A percentile compares a stretch with the other conserved stretches of the same genome.
phyloP scores from a whole-genome alignment of 2,888 invertebrate species.

The Myopa tessellatipennis region DNA sequence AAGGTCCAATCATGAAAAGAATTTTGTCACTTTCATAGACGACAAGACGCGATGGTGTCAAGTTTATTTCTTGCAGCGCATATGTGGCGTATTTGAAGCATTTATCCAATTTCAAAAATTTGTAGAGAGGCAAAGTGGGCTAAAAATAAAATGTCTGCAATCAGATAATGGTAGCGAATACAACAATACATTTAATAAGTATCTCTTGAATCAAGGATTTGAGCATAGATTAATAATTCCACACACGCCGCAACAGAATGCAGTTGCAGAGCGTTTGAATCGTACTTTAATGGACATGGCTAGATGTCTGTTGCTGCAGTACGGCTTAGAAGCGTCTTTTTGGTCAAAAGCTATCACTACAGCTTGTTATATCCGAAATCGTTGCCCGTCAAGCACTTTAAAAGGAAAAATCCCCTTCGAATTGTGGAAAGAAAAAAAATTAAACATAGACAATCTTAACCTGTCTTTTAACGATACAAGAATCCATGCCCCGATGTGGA shows the following conservation, averaged over 20 bases:
- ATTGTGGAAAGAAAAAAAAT: no score
- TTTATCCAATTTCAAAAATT: conserved; percentile 50
- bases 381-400: no score
- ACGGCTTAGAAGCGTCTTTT: no score
- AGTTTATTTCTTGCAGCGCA: conserved; percentile 42
- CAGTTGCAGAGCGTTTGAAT: conserved; percentile 53
- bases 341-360: no score
- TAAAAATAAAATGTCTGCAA: conserved; percentile 50
- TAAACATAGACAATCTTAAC: no score
- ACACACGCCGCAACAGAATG: conserved; percentile 53
- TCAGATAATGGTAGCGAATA: conserved; percentile 55
- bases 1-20: conserved; percentile 36
- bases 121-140: conserved; percentile 47
- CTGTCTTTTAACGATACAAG: no score
- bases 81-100: conserved; percentile 42
- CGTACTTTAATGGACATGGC: no score
- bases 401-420: no score
- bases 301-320: no score
- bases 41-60: conserved; percentile 41
- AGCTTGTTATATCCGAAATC: no score
- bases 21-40: conserved; percentile 43
- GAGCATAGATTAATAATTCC: conserved; percentile 49
- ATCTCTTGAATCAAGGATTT: conserved; percentile 50
- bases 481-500: no score
- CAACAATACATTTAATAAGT: conserved; percentile 46